These are phyloP conservation scores for Nannospalax galili DNA, from an alignment of 2,113 vertebrate species.

Conservation along the genomic window DNA sequence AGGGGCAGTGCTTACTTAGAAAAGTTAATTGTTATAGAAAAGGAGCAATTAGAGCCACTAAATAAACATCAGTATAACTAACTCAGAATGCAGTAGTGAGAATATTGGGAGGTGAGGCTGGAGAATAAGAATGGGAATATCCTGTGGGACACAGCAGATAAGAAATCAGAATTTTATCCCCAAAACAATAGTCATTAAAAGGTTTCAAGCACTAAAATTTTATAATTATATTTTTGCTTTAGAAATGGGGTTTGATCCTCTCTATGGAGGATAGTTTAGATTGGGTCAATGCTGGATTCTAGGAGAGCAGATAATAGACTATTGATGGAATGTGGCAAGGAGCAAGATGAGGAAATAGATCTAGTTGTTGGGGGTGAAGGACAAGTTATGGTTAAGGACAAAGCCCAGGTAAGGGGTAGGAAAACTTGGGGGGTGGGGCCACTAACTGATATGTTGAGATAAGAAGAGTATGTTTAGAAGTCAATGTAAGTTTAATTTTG, in stretches of 20 bases:
- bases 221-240: neutral
- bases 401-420: neutral
- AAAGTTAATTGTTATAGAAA: neutral
- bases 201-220: neutral
- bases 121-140: neutral
- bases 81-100: neutral
- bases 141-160: neutral
- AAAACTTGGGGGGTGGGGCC: neutral
- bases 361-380: neutral
- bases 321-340: neutral
- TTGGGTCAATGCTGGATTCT: neutral
- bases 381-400: neutral
- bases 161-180: neutral
- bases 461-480: neutral
- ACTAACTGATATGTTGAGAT: neutral
- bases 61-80: neutral
- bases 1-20: neutral
- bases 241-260: neutral
- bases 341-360: neutral
- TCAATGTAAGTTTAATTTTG: conserved; percentile 4
- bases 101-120: neutral
- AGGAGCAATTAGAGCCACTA: neutral
- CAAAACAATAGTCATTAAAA: neutral
- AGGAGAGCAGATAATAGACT: neutral
- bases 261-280: neutral